Conservation (phyloP, 2,797 vertebrate genomes). For the Astyanax mexicanus region DNA sequence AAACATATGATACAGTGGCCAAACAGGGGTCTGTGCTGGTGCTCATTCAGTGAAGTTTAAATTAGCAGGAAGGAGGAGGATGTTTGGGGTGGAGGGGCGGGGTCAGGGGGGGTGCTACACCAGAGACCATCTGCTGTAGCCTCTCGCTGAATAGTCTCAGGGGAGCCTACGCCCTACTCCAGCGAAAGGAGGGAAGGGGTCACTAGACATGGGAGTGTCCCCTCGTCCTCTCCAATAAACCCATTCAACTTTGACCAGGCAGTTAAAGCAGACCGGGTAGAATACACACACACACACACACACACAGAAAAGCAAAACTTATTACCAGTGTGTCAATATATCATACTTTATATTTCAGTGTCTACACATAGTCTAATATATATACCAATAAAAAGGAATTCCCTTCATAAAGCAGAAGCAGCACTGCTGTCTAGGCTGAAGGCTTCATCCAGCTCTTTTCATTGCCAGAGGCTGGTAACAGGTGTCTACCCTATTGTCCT, state of each 20-base stretch:
- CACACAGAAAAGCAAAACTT: neutral
- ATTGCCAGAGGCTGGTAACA: conserved; percentile 43
- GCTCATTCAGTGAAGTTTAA: neutral
- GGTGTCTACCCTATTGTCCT: conserved; percentile 50
- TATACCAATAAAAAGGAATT: neutral
- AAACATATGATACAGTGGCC: neutral
- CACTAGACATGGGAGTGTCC: conserved; percentile 36
- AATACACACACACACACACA: too few relatives aligned
- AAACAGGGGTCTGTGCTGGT: neutral
- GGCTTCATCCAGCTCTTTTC: conserved; percentile 9
- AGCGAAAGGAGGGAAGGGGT: conserved; percentile 27
- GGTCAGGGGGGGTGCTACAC: neutral
- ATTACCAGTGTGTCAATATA: neutral
- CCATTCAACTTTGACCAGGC: conserved; percentile 18
- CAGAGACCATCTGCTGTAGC: conserved; percentile 48
- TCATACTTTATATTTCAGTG: neutral
- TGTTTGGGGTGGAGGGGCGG: conserved; percentile 1
- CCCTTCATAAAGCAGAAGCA: neutral
- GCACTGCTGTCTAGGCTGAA: neutral
- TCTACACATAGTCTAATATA: neutral
- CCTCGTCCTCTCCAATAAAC: conserved; percentile 28
- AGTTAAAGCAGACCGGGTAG: too few relatives aligned
- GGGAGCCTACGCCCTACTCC: conserved; percentile 8
- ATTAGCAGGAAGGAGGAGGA: conserved; percentile 28
- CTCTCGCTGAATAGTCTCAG: conserved; percentile 19